phyloP scores from a whole-genome alignment of 2,113 vertebrate genomes.

The Pogona vitticeps region DNA sequence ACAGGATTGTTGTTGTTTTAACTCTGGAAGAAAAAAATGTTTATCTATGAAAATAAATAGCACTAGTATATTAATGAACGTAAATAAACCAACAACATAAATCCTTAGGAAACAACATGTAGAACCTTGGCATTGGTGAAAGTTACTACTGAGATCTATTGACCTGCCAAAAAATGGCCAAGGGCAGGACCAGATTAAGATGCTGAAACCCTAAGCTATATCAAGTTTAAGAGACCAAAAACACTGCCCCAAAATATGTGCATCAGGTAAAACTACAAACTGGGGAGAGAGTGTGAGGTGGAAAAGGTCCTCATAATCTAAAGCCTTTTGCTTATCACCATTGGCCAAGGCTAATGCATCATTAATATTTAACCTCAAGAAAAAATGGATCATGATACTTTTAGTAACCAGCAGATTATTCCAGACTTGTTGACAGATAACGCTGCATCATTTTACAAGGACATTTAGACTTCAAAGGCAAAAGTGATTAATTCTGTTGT shows the following conservation, averaged over 20 bases:
- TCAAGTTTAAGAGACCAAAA: neutral
- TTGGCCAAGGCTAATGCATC: conserved; percentile 63
- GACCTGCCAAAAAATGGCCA: conserved; percentile 64
- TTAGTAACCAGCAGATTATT: conserved; percentile 58
- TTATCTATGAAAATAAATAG: conserved; percentile 38
- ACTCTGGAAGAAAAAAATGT: neutral
- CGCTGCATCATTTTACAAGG: conserved; percentile 56
- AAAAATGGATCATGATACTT: conserved; percentile 64
- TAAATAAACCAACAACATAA: conserved; percentile 42
- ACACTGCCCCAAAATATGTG: neutral
- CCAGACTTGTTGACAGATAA: conserved; percentile 52
- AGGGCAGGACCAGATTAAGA: neutral
- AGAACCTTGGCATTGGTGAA: conserved; percentile 43
- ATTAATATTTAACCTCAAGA: conserved; percentile 63
- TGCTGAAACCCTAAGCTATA: neutral
- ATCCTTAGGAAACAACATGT: conserved; percentile 49
- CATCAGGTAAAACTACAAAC: neutral
- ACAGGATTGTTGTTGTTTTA: neutral
- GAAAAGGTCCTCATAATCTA: neutral
- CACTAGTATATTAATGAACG: conserved; percentile 42
- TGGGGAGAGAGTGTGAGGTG: too few species aligned
- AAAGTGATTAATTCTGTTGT: conserved; percentile 28
- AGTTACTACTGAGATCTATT: conserved; percentile 61
- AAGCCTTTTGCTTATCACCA: neutral
- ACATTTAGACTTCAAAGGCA: conserved; percentile 53